Base-by-base conservation (phyloP, 1,140 invertebrate genomes). In the Colletes gigas region DNA sequence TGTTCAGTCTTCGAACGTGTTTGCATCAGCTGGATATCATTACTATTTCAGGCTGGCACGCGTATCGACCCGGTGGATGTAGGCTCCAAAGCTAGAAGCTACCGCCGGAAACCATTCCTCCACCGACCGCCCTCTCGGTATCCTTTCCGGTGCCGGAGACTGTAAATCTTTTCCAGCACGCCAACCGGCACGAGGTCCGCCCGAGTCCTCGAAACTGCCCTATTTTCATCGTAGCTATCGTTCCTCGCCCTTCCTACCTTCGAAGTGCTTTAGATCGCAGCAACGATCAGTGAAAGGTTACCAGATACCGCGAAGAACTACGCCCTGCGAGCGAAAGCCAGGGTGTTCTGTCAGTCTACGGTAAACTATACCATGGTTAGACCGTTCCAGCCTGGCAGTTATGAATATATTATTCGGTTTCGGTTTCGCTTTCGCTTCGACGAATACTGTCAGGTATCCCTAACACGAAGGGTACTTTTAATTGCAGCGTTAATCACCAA, bases 61-160 rank as follows among this genome's bases (percentile, higher is more conserved):
- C 84, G 82, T 88, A 78, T 84, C 86, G 76, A 84, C 44, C 76
- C 75, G 55, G 17, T 66, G 62, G 70, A 68, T 70, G 73, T 82
- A 66, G 66, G 47, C 47, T 74, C 65, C 72, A 41, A 79, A 65
- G 69, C 79, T 83, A 84, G 77, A 82, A 88, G 87, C 83, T 83
- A 86, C 82, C 82, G 73, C 83, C 90, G 90, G 90, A 91, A 91
- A 91, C 88, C 90, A 91, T 91, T 89, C 88, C 83, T 91, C 82
- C 83, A 89, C 57, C 88, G 65, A 62, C 86, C 88, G 83, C 87
- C 89, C 88, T 87, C 86, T 85, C 74, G 83, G 85, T 90, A 89
- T 84, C 89, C 85, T 90, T 91, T 90, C 90, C 89, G 90, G 88
- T 89, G 82, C 78, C 30, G 68, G 85, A 88, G 86, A 84, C 82